Conservation (phyloP, 2,113 vertebrate species). For the Camelus bactrianus region DNA sequence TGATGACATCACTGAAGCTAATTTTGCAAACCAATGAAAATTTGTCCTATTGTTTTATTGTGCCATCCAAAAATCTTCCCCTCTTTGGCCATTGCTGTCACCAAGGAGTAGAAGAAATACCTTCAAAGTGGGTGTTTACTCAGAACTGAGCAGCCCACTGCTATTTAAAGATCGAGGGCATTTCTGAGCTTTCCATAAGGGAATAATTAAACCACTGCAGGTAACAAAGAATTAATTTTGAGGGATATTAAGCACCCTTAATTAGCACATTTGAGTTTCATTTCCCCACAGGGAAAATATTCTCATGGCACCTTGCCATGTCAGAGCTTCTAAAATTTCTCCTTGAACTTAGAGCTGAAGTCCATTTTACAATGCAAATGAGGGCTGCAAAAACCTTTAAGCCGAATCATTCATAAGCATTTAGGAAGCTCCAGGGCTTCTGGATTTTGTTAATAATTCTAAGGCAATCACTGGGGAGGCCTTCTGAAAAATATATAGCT, state of each 20-base stretch:
- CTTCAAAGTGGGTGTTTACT: background rate
- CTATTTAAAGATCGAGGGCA: constrained; percentile 15
- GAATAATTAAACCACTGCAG: constrained; percentile 73
- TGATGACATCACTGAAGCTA: constrained; percentile 24
- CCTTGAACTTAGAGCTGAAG: constrained; percentile 55
- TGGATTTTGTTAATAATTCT: constrained; percentile 72
- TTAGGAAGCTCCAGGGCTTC: constrained; percentile 36
- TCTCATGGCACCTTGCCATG: constrained; percentile 57
- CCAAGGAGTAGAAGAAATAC: constrained; percentile 13
- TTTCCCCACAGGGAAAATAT: constrained; percentile 59
- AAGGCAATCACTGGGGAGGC: constrained; percentile 41
- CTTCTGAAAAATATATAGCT: constrained; percentile 35
- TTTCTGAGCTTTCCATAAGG: constrained; percentile 48
- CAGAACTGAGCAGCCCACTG: background rate
- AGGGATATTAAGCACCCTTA: constrained; percentile 72
- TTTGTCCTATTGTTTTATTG: background rate
- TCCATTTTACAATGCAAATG: constrained; percentile 64
- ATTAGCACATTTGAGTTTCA: constrained; percentile 74
- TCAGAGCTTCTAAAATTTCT: constrained; percentile 62
- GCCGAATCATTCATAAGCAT: constrained; percentile 61
- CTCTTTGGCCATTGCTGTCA: background rate
- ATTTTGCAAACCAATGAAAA: constrained; percentile 7
- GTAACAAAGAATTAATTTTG: constrained; percentile 80
- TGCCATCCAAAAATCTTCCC: background rate
- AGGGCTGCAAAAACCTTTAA: constrained; percentile 68